Base-by-base conservation (phyloP, 2,113 vertebrate genomes). In the Phasianus colchicus region DNA sequence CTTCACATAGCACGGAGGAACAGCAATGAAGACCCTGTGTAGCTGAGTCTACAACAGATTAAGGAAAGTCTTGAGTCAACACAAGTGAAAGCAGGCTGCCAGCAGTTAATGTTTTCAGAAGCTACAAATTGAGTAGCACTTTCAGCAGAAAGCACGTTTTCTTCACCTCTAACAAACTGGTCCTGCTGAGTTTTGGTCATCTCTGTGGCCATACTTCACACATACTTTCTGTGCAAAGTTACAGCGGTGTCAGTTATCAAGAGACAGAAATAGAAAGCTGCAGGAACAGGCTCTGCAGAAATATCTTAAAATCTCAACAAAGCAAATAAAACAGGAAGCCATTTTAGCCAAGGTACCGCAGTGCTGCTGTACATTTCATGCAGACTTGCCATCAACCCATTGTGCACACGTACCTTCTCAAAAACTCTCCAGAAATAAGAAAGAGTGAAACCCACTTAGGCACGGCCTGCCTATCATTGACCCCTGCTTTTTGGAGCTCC, bases 391-490 rank as follows among this genome's bases (percentile, higher is more conserved):
- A 21, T 52, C 57, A 71, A 65, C 47, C 22, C 47, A 64, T 8
- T 11, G 11, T 63, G 66, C 20, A 13, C 16, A 32, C 0, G 1
- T 36, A 52, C 16, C 10, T 67, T 64, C 61, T 22, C 22, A 36
- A 54, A 18, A 43, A 21, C 0, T 0, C 6, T 50, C 45, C 54
- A 2, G 4, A 63, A 71, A 22, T 15, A 71, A 71, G 29, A 13
- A 30, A 3, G 1, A 8, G 10, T 19, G 27, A 73, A 73, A 22
- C 6, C 13, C 2, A 0, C 27, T 18, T 50, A 0, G 0, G 27
- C 54, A 78, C 36, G 43, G 15, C 76, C 13, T 72, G 29, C 10
- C 58, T 73, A 32, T 67, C 66, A n/a, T 40, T 43, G 14, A 34
- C 22, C 32, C 12, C 22, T 3, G 2, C 12, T 20, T 50, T 73